A percentile compares a stretch with the other conserved stretches of the same genome.
Evolutionary conservation across 2,888 invertebrate species (phyloP).

Genomic region (Anagyrus pseudococci): DNA sequence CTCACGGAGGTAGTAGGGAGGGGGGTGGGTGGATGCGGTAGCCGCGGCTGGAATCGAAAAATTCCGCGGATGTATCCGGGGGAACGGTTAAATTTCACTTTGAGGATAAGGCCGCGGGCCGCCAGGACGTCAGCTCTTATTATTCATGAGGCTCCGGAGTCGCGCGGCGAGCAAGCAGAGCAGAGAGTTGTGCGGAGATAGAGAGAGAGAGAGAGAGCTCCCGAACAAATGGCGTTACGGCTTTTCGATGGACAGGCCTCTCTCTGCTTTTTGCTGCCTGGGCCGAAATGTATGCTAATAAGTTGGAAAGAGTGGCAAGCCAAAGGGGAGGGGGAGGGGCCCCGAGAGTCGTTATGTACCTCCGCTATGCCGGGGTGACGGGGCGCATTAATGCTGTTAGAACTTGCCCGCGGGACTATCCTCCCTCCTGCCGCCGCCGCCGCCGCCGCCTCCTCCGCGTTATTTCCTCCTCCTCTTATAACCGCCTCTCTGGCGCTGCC

Average conservation of each 20-base stretch:
- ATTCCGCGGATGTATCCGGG: slow-evolving; percentile 16
- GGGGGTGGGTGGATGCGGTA: too few relatives aligned
- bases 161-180: too few relatives aligned
- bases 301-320: too few relatives aligned
- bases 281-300: slow-evolving; percentile 22
- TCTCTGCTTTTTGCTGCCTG: slow-evolving; percentile 6
- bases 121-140: neutral
- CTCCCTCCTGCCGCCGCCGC: neutral
- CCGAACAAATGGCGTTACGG: slow-evolving; percentile 30
- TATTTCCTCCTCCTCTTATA: too few relatives aligned
- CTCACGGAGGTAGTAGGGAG: too few relatives aligned
- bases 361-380: neutral
- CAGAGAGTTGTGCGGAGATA: too few relatives aligned
- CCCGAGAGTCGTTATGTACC: slow-evolving; percentile 18
- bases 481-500: too few relatives aligned
- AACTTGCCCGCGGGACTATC: slow-evolving; percentile 6
- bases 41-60: slow-evolving; percentile 8
- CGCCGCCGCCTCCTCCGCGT: neutral
- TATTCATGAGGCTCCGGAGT: slow-evolving; percentile 28
- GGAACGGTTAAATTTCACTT: slow-evolving; percentile 14
- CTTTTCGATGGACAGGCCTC: slow-evolving; percentile 18
- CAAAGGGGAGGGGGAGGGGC: too few relatives aligned
- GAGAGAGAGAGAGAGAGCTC: too few relatives aligned
- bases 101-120: neutral
- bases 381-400: slow-evolving; percentile 26